These are phyloP conservation scores for Picathartes gymnocephalus DNA, from an alignment of 2,113 vertebrate genomes.

Conservation along the genomic window DNA sequence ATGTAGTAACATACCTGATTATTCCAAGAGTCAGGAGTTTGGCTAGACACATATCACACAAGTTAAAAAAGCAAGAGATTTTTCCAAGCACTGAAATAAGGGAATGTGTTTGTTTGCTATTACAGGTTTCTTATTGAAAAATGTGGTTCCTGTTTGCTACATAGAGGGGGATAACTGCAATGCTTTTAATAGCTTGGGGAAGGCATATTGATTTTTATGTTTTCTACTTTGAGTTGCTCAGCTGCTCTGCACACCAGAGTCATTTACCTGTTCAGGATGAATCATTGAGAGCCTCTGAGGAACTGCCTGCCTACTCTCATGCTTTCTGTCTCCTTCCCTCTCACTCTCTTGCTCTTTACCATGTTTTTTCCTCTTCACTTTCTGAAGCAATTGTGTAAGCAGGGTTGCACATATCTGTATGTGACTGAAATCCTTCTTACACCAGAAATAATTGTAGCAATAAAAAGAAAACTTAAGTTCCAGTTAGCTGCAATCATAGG, in stretches of 20 bases:
- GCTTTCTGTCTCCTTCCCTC: not conserved
- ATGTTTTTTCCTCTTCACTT: not conserved
- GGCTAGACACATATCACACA: not conserved
- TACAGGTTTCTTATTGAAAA: not conserved
- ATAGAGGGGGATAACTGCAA: not conserved
- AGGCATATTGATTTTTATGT: constrained; percentile 14
- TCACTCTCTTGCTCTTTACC: not conserved
- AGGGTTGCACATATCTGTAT: not conserved
- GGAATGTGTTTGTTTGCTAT: not conserved
- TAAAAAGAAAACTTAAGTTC: not conserved
- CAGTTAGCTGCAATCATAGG: not conserved
- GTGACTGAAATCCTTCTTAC: not conserved
- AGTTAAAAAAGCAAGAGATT: not conserved
- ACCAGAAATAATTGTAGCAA: not conserved
- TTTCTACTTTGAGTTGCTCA: not conserved
- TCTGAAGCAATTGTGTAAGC: not conserved
- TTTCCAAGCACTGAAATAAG: not conserved
- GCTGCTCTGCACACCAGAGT: not conserved
- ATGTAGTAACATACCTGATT: not conserved
- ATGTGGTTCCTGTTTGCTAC: not conserved
- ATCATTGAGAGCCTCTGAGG: not conserved
- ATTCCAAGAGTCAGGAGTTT: not conserved
- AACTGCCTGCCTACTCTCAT: not conserved
- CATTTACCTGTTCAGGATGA: not conserved
- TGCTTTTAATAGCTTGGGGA: constrained; percentile 7